These are phyloP conservation scores for Tauraco erythrolophus DNA, from an alignment of 2,113 vertebrate genomes.

Conservation along the genomic window DNA sequence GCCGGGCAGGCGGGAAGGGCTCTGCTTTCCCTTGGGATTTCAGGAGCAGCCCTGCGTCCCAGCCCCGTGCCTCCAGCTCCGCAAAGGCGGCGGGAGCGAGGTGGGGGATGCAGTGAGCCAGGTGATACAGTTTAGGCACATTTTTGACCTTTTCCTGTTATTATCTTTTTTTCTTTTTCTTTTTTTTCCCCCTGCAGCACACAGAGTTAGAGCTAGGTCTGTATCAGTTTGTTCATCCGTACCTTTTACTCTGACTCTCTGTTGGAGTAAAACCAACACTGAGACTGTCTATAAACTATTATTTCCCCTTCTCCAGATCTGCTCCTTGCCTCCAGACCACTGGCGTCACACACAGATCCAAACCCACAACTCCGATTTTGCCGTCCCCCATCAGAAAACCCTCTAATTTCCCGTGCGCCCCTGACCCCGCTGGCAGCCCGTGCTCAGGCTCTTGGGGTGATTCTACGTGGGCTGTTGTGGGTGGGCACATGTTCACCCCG, in stretches of 20 bases:
- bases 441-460: not conserved
- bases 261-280: not conserved
- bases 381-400: not conserved
- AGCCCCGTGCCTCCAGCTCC: not conserved
- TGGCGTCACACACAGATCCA: not conserved
- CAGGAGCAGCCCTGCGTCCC: not conserved
- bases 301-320: not conserved
- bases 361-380: not conserved
- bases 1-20: not conserved
- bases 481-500: accelerated
- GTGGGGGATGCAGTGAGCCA: accelerated
- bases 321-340: not conserved
- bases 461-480: not conserved
- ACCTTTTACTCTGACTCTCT: not conserved
- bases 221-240: accelerated
- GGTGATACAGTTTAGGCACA: not conserved
- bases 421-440: not conserved
- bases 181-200: not conserved
- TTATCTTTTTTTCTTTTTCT: not conserved
- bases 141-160: not conserved
- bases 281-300: not conserved
- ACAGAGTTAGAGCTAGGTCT: not conserved
- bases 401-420: too few species aligned
- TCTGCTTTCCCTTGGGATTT: not conserved
- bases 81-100: accelerated